These are phyloP conservation scores for Odocoileus hemionus DNA, from an alignment of 2,113 vertebrate species.

Conservation along the genomic window DNA sequence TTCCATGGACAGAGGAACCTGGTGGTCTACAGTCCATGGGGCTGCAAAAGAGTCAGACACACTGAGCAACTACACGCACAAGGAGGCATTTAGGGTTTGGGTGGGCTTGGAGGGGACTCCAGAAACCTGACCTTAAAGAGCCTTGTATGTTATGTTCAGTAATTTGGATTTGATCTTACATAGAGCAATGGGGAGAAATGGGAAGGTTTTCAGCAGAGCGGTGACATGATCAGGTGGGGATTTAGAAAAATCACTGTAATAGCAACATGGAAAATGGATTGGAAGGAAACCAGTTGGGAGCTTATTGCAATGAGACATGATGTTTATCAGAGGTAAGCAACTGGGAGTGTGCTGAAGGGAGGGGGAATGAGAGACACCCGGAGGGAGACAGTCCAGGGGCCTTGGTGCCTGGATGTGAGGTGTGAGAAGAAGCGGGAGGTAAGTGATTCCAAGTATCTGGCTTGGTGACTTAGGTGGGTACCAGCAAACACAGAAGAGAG, in stretches of 20 bases:
- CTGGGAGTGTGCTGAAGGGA: background rate
- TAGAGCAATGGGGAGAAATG: background rate
- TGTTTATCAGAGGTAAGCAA: background rate
- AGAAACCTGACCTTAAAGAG: background rate
- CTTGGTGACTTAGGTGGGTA: background rate
- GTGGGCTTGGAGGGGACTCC: background rate
- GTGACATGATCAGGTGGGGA: background rate
- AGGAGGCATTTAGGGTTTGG: background rate
- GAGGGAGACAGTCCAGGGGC: background rate
- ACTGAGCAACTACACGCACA: background rate
- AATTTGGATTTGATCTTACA: background rate
- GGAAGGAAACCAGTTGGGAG: background rate
- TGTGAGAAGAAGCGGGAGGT: background rate
- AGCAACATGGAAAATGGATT: background rate
- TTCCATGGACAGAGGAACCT: background rate
- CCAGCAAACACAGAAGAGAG: background rate
- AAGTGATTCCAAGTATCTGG: background rate
- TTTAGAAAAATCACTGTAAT: background rate
- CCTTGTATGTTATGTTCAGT: background rate
- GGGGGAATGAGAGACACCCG: background rate
- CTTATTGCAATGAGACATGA: background rate
- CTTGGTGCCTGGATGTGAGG: background rate
- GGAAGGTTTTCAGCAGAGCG: background rate
- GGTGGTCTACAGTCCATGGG: background rate
- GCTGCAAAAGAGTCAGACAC: background rate